Conservation (phyloP, 2,797 vertebrate species). For the Amniataba percoides region DNA sequence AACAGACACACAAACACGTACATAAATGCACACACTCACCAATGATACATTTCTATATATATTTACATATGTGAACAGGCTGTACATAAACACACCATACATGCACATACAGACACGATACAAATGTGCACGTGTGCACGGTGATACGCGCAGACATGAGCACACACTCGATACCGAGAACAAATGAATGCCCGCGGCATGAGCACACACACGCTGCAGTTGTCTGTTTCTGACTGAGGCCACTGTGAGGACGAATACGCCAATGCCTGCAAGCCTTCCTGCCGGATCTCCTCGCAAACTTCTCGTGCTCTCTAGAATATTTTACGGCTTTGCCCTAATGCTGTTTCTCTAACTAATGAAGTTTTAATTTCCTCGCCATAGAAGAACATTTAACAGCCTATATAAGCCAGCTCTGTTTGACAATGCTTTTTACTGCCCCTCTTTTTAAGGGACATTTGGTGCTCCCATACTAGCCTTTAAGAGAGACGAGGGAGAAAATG, state of each 20-base stretch:
- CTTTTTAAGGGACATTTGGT: conserved; percentile 70
- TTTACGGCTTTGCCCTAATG: conserved; percentile 47
- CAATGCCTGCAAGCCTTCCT: conserved; percentile 69
- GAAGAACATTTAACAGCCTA: conserved; percentile 65
- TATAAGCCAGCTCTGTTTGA: conserved; percentile 60
- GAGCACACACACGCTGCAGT: conserved; percentile 66
- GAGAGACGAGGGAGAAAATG: conserved; percentile 63
- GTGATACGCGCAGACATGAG: conserved; percentile 35
- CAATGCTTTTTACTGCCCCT: conserved; percentile 67
- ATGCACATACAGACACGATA: conserved; percentile 32
- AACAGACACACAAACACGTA: conserved; percentile 48
- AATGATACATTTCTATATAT: not conserved
- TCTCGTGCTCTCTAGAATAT: conserved; percentile 38
- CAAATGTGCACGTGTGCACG: conserved; percentile 27
- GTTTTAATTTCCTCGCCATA: conserved; percentile 73
- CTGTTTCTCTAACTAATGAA: conserved; percentile 77
- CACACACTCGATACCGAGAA: conserved; percentile 49
- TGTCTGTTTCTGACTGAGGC: conserved; percentile 59
- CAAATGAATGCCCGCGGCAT: conserved; percentile 63
- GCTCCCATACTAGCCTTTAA: conserved; percentile 68
- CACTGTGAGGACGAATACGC: conserved; percentile 64
- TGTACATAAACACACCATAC: conserved; percentile 30
- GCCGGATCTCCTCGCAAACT: conserved; percentile 52
- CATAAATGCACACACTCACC: conserved; percentile 41
- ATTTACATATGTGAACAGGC: not conserved